Conservation (phyloP, 2,888 invertebrate species). For the Shargacucullia verbasci region DNA sequence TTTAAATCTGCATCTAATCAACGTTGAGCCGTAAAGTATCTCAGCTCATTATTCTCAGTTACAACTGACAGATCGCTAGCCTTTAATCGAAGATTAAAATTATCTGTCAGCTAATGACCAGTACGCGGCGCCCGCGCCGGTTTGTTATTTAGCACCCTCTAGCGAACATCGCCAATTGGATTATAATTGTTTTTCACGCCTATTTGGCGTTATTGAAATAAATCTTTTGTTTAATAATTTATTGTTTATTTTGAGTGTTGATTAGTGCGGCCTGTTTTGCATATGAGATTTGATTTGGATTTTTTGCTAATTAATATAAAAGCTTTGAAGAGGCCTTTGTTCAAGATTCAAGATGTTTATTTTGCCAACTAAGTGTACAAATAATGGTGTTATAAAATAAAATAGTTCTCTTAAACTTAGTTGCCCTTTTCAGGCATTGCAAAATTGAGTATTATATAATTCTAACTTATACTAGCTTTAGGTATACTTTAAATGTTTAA, state of each 20-base stretch:
- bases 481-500: no score
- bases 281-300: conserved; percentile 31
- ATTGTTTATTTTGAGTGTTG: conserved; percentile 68
- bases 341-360: no score
- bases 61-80: conserved; percentile 73
- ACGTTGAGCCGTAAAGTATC: conserved; percentile 54
- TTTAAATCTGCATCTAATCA: conserved; percentile 51
- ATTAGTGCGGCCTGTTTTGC: conserved; percentile 51
- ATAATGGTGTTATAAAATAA: no score
- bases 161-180: conserved; percentile 75
- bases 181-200: conserved; percentile 88
- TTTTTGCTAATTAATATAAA: conserved; percentile 1
- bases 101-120: conserved; percentile 81
- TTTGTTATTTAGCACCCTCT: conserved; percentile 76
- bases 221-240: conserved; percentile 80
- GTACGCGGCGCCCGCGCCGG: conserved; percentile 61
- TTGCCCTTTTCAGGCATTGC: no score
- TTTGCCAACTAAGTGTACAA: no score
- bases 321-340: neutral
- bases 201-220: conserved; percentile 84
- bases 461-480: no score
- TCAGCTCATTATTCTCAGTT: conserved; percentile 75
- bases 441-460: no score
- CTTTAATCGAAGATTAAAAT: conserved; percentile 86
- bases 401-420: no score